Evolutionary conservation across 1,140 invertebrate genomes (phyloP), one percentile per base, ranked within the genome.

Genomic region (Lysiphlebus fabarum): DNA sequence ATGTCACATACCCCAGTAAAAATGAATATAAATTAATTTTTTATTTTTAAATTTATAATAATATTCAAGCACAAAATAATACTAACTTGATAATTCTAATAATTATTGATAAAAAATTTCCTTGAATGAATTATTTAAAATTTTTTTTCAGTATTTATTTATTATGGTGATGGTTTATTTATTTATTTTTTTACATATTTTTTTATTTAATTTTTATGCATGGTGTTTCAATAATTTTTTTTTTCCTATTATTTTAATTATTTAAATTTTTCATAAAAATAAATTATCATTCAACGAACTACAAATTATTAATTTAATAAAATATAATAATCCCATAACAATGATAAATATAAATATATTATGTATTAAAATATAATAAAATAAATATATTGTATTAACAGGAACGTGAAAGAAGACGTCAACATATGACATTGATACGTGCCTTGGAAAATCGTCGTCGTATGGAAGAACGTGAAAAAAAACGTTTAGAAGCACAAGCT

Each of bases 381-480:
- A 42, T 33, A 44, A 47, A 42, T 9, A 61, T 60, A 51, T 17
- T 36, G 37, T 49, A 33, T 51, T 4, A 34, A 17, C 49, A 96
- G 92, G 95, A 96, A 75, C 82, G 92, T 51, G 95, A 98, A 76
- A 83, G 95, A 71, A 82, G 92, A 68, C 82, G 93, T 43, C 93
- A 96, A 73, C 93, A 96, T 73, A 91, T 94, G 80, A 83, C 91
- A 1, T 79, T 96, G 41, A 89, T 98, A 14, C 87, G 93, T 36
- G 90, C 92, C 44, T 70, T 96, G 54, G 94, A 96, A 70, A 85
- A 86, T 53, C 84, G 93, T 5, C 87, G 93, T 58, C 87, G 89
- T 64, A 88, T 92, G 76, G 93, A 96, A 75, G 92, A 96, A 67
- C 84, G 90, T 7, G 93, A 96, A 73, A 86, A 89, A 66, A 87